Evolutionary conservation across 2,113 vertebrate genomes (phyloP), one percentile per base, ranked within the genome.

Genomic region (Sinocyclocheilus rhinocerous): DNA sequence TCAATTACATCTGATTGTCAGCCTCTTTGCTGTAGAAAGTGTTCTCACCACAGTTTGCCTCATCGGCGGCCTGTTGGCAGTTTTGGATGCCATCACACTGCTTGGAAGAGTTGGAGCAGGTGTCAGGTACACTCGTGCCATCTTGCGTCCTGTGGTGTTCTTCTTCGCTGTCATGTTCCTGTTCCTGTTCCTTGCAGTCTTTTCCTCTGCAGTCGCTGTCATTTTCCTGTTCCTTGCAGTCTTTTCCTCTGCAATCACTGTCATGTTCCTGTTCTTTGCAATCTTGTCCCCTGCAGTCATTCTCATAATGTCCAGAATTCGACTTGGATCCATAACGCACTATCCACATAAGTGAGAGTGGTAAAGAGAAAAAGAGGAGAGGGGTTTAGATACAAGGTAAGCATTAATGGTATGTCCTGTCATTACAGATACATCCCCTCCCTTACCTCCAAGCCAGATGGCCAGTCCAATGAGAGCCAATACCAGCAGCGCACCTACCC

Each of bases 361-460:
- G 6, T 16, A 20, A 52, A 13, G 24, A 16, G 6, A 29, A 18
- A 33, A 18, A 76, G 8, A 20, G 18, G 18, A 42, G 15, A 70
- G 45, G 52, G 42, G 61, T 52, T 65, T 22, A 72, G 9, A 12
- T 29, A 52, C 24, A 52, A 36, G 1, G 26, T 12, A 29, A 52
- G 1, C 24, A 12, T 76, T 20, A 13, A 10, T 29, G n/a, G 8
- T 29, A 8, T 15, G 24, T 48, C n/a, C 29, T 76, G 50, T 18
- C 8, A 9, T 73, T 8, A 39, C 11, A 33, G 18, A 61, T 13
- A 9, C 26, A 36, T 1, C n/a, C 42, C 22, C 11, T 84, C 22
- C n/a, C 57, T 69, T 94, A 95, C 94, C 89, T 93, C 94, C 94
- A 20, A 95, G 88, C 93, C 94, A 93, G 90, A 95, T 93, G 80